phyloP scores from a whole-genome alignment of 92 coral and sea anemone species.

The Parazoanthus swiftii region DNA sequence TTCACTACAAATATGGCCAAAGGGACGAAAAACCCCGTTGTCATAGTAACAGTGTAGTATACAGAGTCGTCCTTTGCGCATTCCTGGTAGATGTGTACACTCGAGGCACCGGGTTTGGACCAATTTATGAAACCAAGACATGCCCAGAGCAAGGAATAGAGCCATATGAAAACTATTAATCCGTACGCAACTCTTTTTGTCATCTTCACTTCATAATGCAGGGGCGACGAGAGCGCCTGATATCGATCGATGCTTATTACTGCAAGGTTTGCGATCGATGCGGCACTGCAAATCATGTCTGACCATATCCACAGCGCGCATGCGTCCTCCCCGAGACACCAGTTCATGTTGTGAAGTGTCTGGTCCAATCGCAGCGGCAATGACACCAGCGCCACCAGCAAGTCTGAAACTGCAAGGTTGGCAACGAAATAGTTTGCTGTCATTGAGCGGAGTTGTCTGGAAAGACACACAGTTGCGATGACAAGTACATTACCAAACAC shows the following conservation, averaged over 20 bases:
- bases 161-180: conserved; percentile 26
- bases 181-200: conserved; percentile 23
- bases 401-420: conserved; percentile 35
- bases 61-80: conserved; percentile 20
- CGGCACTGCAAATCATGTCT: conserved; percentile 39
- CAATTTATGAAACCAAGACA: conserved; percentile 29
- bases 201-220: conserved; percentile 22
- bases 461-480: conserved; percentile 22
- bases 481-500: conserved; percentile 33
- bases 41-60: conserved; percentile 33
- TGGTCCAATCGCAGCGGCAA: conserved; percentile 35
- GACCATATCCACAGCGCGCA: conserved; percentile 47
- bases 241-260: conserved; percentile 39
- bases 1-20: conserved; percentile 33
- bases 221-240: conserved; percentile 32
- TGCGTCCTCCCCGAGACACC: conserved; percentile 30
- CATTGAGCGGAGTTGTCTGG: conserved; percentile 38
- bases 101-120: conserved; percentile 27
- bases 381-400: conserved; percentile 35
- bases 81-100: conserved; percentile 15
- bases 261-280: conserved; percentile 33
- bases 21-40: conserved; percentile 12
- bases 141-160: conserved; percentile 26
- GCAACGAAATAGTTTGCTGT: conserved; percentile 37
- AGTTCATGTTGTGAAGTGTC: conserved; percentile 42